Conservation (phyloP, 2,797 vertebrate species). For the Enteromius anoplus region DNA sequence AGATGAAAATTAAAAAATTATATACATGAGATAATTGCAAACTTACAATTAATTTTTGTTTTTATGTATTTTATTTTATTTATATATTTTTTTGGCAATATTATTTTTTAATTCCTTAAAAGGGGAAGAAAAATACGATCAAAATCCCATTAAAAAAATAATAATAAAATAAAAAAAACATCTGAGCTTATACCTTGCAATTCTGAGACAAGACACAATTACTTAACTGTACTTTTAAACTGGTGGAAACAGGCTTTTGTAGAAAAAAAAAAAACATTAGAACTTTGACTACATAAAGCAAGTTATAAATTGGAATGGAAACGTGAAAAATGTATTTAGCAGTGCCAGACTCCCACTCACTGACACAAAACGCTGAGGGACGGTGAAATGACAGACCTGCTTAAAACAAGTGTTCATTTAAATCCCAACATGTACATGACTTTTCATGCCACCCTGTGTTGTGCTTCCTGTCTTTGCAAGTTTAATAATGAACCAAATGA, state of each 20-base stretch:
- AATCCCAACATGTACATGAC: constrained; percentile 33
- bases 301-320: constrained; percentile 18
- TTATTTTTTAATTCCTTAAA: too few relatives aligned
- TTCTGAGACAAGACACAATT: background rate
- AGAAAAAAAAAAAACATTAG: background rate
- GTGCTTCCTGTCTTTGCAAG: constrained; percentile 57
- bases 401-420: constrained; percentile 19
- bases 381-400: background rate
- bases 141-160: too few relatives aligned
- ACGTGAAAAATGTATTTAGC: background rate
- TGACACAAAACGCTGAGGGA: constrained; percentile 7
- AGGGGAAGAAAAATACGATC: too few relatives aligned
- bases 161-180: background rate
- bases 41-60: background rate
- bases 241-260: background rate
- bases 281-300: background rate
- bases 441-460: constrained; percentile 40
- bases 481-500: constrained; percentile 53
- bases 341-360: constrained; percentile 31
- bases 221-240: too few relatives aligned
- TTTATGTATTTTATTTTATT: background rate
- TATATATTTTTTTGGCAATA: too few relatives aligned
- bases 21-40: background rate
- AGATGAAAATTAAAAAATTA: background rate
- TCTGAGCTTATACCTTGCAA: background rate